phyloP scores from a whole-genome alignment of 2,888 invertebrate species.

The Caenorhabditis wallacei region DNA sequence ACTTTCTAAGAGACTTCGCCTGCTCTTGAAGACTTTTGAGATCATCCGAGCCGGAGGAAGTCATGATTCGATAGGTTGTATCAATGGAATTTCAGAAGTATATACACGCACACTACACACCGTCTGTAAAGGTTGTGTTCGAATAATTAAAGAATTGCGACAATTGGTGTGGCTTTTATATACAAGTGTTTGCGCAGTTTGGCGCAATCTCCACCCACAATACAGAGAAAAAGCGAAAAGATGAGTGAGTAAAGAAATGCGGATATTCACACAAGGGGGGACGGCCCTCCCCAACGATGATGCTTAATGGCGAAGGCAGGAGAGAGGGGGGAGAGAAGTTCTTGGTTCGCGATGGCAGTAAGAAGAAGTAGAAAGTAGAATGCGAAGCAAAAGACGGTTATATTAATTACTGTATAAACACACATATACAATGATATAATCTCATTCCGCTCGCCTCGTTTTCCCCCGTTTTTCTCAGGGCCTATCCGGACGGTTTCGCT shows the following conservation, averaged over 20 bases:
- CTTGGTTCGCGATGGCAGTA: constrained; percentile 34
- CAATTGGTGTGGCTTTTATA: constrained; percentile 66
- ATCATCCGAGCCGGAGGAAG: constrained; percentile 64
- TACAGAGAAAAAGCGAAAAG: constrained; percentile 41
- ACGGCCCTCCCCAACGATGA: constrained; percentile 43
- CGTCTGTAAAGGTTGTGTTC: constrained; percentile 27
- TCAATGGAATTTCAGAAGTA: constrained; percentile 20
- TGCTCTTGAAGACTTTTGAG: constrained; percentile 60
- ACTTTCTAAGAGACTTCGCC: constrained; percentile 64
- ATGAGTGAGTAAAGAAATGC: constrained; percentile 65
- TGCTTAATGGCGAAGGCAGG: constrained; percentile 46
- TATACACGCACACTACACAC: constrained; percentile 18
- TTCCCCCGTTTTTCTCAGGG: constrained; percentile 17
- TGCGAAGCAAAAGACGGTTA: constrained; percentile 45
- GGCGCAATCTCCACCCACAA: constrained; percentile 67
- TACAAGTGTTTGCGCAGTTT: constrained; percentile 66
- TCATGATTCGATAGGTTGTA: constrained; percentile 32
- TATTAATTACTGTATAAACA: constrained; percentile 66
- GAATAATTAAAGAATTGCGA: constrained; percentile 69
- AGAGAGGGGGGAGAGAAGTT: constrained; percentile 4
- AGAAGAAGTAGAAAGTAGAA: constrained; percentile 8
- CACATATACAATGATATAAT: constrained; percentile 54
- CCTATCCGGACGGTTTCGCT: constrained; percentile 39
- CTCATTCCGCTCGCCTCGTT: constrained; percentile 35
- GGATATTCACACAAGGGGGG: constrained; percentile 54